A percentile compares a stretch with the other conserved stretches of the same genome.
Conservation (phyloP, 2,888 invertebrate genomes). For the Therioaphis trifolii region DNA sequence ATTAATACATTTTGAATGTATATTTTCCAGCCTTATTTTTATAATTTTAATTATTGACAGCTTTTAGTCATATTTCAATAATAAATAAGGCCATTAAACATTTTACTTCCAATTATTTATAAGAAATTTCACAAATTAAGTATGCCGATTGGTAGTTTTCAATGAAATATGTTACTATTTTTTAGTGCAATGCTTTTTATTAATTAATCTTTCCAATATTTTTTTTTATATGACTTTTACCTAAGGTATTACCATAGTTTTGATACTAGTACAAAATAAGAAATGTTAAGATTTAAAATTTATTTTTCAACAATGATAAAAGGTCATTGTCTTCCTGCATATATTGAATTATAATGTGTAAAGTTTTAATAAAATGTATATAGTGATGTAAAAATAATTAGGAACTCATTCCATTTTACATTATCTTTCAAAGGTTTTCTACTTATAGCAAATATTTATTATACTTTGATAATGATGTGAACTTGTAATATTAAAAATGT, state of each 20-base stretch:
- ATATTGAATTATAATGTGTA: conserved; percentile 56
- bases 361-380: conserved; percentile 53
- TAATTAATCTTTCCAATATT: conserved; percentile 34
- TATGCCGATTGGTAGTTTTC: conserved; percentile 16
- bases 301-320: conserved; percentile 59
- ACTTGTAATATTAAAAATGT: conserved; percentile 57
- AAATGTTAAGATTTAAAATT: conserved; percentile 46
- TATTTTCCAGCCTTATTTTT: conserved; percentile 5
- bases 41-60: conserved; percentile 23
- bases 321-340: conserved; percentile 61
- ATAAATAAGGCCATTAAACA: not conserved
- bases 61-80: conserved; percentile 29
- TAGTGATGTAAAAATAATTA: conserved; percentile 60
- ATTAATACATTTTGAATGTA: not conserved
- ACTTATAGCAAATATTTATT: conserved; percentile 58
- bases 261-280: conserved; percentile 60
- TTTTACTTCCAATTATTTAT: conserved; percentile 47
- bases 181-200: conserved; percentile 52
- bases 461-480: conserved; percentile 38
- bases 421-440: conserved; percentile 54
- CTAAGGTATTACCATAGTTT: conserved; percentile 38
- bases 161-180: conserved; percentile 16
- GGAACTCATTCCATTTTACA: conserved; percentile 53
- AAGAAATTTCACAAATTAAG: conserved; percentile 10
- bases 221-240: conserved; percentile 43